Evolutionary conservation across 2,888 invertebrate species (phyloP).

Genomic region (Tipula vernalis): DNA sequence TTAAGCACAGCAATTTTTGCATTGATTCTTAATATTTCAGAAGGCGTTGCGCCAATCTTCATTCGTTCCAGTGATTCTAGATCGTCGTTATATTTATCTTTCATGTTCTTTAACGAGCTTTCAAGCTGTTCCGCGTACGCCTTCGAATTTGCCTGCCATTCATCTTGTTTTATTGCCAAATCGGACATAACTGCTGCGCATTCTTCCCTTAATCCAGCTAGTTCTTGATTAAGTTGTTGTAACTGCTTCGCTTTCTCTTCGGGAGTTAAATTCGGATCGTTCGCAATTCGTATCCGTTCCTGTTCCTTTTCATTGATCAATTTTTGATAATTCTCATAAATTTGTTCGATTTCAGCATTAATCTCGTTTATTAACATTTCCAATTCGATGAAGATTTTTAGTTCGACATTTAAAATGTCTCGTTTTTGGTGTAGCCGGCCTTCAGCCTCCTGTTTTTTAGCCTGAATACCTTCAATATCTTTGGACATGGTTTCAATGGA

Average conservation of each 20-base stretch:
- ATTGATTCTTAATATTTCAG: background rate
- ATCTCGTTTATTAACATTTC: slow-evolving; percentile 8
- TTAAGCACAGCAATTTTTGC: background rate
- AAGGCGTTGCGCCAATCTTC: slow-evolving; percentile 6
- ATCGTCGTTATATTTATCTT: background rate
- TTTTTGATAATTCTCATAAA: background rate
- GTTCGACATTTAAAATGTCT: background rate
- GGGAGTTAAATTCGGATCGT: background rate
- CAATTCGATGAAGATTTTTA: background rate
- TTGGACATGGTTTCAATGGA: background rate
- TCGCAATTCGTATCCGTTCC: background rate
- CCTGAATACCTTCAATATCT: background rate
- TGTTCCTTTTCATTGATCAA: background rate
- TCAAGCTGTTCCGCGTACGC: background rate
- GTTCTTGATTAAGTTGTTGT: background rate
- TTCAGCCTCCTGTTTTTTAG: background rate
- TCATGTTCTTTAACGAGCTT: background rate
- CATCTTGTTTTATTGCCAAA: background rate
- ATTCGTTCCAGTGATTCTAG: background rate
- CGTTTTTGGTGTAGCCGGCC: background rate
- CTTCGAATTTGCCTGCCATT: background rate
- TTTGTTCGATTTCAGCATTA: background rate
- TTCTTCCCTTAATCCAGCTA: background rate
- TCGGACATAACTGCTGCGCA: background rate
- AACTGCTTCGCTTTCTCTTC: background rate